Evolutionary conservation across 1,140 invertebrate species (phyloP), one percentile per base, ranked within the genome.

Genomic region (Drosophila malerkotliana): DNA sequence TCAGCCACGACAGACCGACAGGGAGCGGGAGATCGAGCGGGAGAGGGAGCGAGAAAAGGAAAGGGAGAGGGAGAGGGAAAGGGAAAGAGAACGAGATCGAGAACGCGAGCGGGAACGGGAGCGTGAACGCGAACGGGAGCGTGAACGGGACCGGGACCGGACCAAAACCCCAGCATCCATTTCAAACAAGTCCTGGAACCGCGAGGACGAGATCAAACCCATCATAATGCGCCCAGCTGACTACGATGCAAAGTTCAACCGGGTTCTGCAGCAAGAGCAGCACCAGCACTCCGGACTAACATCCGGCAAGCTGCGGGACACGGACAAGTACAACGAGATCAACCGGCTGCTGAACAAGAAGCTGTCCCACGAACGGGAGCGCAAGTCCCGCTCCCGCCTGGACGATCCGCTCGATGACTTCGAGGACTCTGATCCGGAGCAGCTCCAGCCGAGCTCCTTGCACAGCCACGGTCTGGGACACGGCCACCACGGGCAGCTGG

Each of bases 191-290:
- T 82, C 74, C 0, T 90, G 91, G 89, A 75, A 75, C 12, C 68
- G 87, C 9, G 79, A 92, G 52, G 92, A 92, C 47, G 84, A 92
- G 34, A 89, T 87, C 32, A 91, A 92, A 26, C 87, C 90, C 10
- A 85, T 84, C 24, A 91, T 92, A 5, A 74, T 92, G 72, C 78
- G 91, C 14, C 91, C 91, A 30, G 76, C 81, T 0, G 85, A 92
- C 56, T 92, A 91, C n/a, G 90, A 92, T 68, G 81, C 90, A 4
- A 91, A 91, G 48, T 92, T 92, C 62, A 90, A 91, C 49, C 74
- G 90, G 5, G 87, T 92, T 1, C 57, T 92, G 64, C 84, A 91
- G 54, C 67, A 77, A 55, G 90, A 91, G 45, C 73, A 72, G 32
- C 64, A 77, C 39, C 77, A 41, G 34, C 56, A 66, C 6, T 6